Conservation (phyloP, 30 jellyfish, hydroid and myxozoan species). For the Turritopsis dohrnii region DNA sequence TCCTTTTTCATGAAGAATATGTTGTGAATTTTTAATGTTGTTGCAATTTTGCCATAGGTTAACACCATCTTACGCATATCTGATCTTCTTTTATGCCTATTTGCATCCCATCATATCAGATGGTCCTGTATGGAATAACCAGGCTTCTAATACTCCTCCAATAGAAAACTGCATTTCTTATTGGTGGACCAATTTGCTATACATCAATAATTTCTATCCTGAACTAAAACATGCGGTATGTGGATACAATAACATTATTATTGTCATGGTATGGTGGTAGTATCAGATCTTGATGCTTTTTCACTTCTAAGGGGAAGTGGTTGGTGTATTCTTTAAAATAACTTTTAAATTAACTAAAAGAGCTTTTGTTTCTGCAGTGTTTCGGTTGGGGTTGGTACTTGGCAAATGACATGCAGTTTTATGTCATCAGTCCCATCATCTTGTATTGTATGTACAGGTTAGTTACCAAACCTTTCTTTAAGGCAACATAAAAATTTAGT, state of each 20-base stretch:
- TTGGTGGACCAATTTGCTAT: constrained; percentile 50
- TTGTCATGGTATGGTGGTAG: too few relatives aligned
- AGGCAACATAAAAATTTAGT: too few relatives aligned
- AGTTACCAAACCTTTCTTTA: neutral
- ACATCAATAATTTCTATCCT: constrained; percentile 39
- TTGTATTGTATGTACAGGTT: constrained; percentile 11
- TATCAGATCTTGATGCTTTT: too few relatives aligned
- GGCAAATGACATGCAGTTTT: constrained; percentile 43
- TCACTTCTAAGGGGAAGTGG: too few relatives aligned
- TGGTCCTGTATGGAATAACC: constrained; percentile 40
- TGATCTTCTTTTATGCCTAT: constrained; percentile 33
- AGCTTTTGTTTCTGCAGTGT: constrained; percentile 13
- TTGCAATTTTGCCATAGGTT: constrained; percentile 16
- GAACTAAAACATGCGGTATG: constrained; percentile 28
- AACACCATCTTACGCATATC: constrained; percentile 46
- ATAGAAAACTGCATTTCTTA: constrained; percentile 10
- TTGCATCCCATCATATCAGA: constrained; percentile 22
- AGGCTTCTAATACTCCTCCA: neutral
- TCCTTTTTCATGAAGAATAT: neutral
- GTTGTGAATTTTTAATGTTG: neutral
- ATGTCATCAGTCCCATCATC: constrained; percentile 37
- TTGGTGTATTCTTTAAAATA: too few relatives aligned
- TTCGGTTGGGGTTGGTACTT: constrained; percentile 33
- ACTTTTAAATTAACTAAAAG: too few relatives aligned
- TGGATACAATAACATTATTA: neutral